Conservation (phyloP, 2,113 vertebrate species). For the Columba livia region DNA sequence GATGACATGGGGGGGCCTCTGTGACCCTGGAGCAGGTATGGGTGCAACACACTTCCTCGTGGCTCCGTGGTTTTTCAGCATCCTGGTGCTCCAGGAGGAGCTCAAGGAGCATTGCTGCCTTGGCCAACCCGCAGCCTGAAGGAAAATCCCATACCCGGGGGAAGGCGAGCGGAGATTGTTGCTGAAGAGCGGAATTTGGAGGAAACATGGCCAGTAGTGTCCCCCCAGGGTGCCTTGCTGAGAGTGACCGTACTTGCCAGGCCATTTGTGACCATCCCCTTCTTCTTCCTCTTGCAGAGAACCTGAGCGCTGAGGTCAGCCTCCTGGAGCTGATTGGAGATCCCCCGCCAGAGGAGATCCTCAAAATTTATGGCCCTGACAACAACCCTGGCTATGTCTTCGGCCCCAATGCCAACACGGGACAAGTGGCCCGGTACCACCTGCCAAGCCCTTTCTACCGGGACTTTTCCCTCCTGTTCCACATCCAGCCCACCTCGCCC, state of each 20-base stretch:
- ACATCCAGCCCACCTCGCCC: constrained; percentile 80
- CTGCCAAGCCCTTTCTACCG: constrained; percentile 86
- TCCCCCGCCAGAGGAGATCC: constrained; percentile 80
- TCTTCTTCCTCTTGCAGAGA: constrained; percentile 74
- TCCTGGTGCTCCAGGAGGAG: not conserved
- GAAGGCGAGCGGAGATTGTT: rapidly evolving
- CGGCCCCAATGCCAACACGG: constrained; percentile 76
- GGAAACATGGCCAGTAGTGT: not conserved
- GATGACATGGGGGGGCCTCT: not conserved
- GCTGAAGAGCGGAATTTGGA: rapidly evolving
- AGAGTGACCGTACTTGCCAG: not conserved
- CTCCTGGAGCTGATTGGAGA: constrained; percentile 89
- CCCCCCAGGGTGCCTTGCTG: not conserved
- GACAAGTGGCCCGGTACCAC: constrained; percentile 86
- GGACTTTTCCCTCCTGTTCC: constrained; percentile 88
- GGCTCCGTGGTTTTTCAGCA: not conserved
- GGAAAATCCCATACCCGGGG: not conserved
- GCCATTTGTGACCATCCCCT: not conserved
- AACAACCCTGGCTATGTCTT: constrained; percentile 81
- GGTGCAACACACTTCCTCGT: rapidly evolving
- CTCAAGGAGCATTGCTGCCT: not conserved
- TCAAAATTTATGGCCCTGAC: constrained; percentile 74
- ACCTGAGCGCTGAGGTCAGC: constrained; percentile 72
- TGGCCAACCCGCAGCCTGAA: not conserved
- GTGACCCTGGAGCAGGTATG: rapidly evolving